These are phyloP conservation scores for Delia radicum DNA, from an alignment of 1,140 invertebrate species.

Conservation along the genomic window DNA sequence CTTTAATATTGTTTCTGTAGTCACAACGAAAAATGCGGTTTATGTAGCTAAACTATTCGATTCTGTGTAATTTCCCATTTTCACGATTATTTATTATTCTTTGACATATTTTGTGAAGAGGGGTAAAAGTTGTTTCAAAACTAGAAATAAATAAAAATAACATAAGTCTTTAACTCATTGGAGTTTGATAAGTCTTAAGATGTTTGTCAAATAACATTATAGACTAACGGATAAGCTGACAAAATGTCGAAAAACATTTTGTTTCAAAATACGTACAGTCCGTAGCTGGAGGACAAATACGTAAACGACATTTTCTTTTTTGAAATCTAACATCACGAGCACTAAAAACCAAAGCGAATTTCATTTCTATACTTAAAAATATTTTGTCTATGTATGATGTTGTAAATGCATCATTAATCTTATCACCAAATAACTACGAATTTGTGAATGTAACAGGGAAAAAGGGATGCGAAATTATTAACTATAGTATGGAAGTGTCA, in stretches of 20 bases:
- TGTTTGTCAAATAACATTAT: background rate
- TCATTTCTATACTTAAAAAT: background rate
- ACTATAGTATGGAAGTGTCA: background rate
- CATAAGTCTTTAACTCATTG: background rate
- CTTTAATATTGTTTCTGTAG: too few relatives aligned
- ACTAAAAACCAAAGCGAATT: background rate
- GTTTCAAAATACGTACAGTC: background rate
- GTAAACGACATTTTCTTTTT: background rate
- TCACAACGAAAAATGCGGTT: too few relatives aligned
- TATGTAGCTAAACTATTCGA: too few relatives aligned
- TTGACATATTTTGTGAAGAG: background rate
- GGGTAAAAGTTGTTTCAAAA: background rate
- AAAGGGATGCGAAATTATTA: too few relatives aligned
- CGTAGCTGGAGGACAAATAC: background rate
- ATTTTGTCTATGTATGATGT: background rate
- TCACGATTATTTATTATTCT: too few relatives aligned
- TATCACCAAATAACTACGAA: background rate
- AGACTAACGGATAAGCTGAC: background rate
- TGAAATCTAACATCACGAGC: background rate
- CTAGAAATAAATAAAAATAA: background rate
- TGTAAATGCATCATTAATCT: background rate
- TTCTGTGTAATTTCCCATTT: too few relatives aligned
- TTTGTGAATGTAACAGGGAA: background rate
- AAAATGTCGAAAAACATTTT: background rate
- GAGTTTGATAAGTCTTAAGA: background rate